Evolutionary conservation across 2,113 vertebrate species (phyloP).

Genomic region (Picathartes gymnocephalus): DNA sequence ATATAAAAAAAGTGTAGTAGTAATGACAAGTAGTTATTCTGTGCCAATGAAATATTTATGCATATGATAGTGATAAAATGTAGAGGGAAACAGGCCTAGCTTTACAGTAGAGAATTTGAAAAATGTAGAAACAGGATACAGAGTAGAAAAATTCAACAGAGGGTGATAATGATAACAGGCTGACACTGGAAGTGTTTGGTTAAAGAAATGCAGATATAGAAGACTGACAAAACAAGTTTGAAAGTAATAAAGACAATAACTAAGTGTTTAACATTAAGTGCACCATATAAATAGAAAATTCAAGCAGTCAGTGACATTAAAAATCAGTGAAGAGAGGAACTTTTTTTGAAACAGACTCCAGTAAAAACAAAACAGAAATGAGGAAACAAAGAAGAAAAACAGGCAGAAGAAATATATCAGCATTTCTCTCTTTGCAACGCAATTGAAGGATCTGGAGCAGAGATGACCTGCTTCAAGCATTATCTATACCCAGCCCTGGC

Average conservation of each 20-base stretch:
- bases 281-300: not conserved
- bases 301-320: not conserved
- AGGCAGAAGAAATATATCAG: not conserved
- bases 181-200: not conserved
- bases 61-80: not conserved
- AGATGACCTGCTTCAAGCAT: too few species aligned
- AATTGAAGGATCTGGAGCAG: not conserved
- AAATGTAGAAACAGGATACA: not conserved
- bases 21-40: not conserved
- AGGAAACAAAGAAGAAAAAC: not conserved
- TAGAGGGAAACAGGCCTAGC: not conserved
- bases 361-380: not conserved
- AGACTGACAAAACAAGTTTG: not conserved
- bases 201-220: not conserved
- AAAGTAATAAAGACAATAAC: not conserved
- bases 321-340: not conserved
- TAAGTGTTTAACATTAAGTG: not conserved
- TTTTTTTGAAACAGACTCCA: not conserved
- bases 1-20: not conserved
- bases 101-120: not conserved
- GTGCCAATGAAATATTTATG: not conserved
- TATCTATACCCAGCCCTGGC: accelerated
- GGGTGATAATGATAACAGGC: not conserved
- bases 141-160: not conserved
- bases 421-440: not conserved